Evolutionary conservation across 2,888 invertebrate genomes (phyloP).

Genomic region (Diaphora mendica): DNA sequence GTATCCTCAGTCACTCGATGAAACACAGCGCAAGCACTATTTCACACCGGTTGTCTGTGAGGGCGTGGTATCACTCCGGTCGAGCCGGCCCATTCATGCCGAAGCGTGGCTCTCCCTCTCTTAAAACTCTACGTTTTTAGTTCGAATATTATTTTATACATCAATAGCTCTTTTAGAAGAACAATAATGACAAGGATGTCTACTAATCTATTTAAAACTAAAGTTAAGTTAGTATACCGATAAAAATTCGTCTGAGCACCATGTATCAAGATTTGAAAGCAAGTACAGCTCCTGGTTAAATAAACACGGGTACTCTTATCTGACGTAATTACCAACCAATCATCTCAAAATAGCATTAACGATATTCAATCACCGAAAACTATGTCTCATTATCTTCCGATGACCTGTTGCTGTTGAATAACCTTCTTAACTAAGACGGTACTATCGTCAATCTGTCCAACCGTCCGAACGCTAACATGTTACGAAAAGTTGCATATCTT

Average conservation of each 20-base stretch:
- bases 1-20: too few species aligned
- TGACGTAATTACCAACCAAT: slow-evolving; percentile 3
- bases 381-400: slow-evolving; percentile 24
- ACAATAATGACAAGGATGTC: too few species aligned
- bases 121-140: too few species aligned
- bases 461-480: slow-evolving; percentile 32
- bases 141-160: too few species aligned
- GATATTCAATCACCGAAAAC: slow-evolving; percentile 29
- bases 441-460: slow-evolving; percentile 31
- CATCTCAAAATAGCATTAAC: slow-evolving; percentile 38
- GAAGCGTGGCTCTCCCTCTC: too few species aligned
- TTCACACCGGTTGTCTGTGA: too few species aligned
- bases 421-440: slow-evolving; percentile 26
- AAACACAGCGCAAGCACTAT: too few species aligned
- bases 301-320: neutral
- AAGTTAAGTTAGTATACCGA: neutral
- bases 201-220: neutral
- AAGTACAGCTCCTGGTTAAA: neutral
- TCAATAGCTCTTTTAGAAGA: too few species aligned
- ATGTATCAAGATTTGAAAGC: neutral
- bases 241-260: neutral
- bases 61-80: too few species aligned
- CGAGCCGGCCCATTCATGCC: too few species aligned
- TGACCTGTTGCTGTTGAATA: slow-evolving; percentile 46
- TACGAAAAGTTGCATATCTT: slow-evolving; percentile 41